Evolutionary conservation across 2,113 vertebrate species (phyloP).

Genomic region (Colius striatus): DNA sequence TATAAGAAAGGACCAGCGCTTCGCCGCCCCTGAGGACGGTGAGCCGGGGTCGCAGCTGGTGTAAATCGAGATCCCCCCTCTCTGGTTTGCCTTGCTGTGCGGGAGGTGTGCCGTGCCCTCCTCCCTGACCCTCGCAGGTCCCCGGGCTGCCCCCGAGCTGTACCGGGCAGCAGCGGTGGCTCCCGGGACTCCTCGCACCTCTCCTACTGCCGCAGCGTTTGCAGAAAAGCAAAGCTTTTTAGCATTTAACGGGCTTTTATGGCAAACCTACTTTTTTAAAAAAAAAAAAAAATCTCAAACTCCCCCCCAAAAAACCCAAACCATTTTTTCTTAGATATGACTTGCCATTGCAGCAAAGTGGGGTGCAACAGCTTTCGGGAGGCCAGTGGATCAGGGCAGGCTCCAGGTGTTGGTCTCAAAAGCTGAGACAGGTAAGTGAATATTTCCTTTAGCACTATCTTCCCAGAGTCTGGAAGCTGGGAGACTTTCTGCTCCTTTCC

Average conservation of each 20-base stretch:
- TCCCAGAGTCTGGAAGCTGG: not conserved
- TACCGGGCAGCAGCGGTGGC: not conserved
- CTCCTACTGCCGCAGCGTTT: not conserved
- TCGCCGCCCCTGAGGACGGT: not conserved
- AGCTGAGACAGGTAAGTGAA: not conserved
- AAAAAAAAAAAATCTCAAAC: not conserved
- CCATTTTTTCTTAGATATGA: not conserved
- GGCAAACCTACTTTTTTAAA: not conserved
- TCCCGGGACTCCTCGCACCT: not conserved
- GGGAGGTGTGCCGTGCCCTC: not conserved
- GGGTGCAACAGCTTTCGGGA: not conserved
- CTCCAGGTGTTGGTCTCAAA: not conserved
- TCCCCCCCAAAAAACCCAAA: not conserved
- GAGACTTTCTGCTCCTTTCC: not conserved
- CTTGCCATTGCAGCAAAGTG: not conserved
- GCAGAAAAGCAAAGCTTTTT: not conserved
- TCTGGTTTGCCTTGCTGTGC: not conserved
- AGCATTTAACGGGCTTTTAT: not conserved
- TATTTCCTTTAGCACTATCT: not conserved
- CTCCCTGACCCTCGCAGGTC: not conserved
- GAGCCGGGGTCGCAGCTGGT: slow-evolving; percentile 18
- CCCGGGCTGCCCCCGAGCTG: not conserved
- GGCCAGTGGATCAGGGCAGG: not conserved
- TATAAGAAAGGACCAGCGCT: slow-evolving; percentile 29
- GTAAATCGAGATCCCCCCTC: not conserved